Conservation (phyloP, 1,140 invertebrate genomes). For the Neuroterus valhalla region DNA sequence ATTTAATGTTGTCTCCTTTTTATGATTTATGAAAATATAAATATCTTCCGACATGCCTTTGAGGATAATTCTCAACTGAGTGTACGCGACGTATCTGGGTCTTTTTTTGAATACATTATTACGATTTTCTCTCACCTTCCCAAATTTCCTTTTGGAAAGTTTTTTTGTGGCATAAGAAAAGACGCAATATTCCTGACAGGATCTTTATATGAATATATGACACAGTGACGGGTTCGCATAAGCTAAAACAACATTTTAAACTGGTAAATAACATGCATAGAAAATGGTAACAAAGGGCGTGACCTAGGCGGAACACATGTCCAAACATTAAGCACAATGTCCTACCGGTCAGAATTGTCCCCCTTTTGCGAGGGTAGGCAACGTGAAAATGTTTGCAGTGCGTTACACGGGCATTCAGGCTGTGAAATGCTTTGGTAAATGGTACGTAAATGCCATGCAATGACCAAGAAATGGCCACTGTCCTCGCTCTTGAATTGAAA, state of each 20-base stretch:
- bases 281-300: conserved; percentile 74
- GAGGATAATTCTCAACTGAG: no score
- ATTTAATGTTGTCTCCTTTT: no score
- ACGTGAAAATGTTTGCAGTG: conserved; percentile 72
- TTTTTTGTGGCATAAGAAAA: background rate
- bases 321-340: conserved; percentile 74
- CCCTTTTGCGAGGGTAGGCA: conserved; percentile 47
- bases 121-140: no score
- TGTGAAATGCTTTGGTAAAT: conserved; percentile 58
- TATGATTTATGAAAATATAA: no score
- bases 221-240: conserved; percentile 36
- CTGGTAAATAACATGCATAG: conserved; percentile 69
- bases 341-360: conserved; percentile 66
- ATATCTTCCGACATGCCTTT: no score
- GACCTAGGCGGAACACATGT: conserved; percentile 75
- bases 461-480: conserved; percentile 60
- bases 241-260: conserved; percentile 70
- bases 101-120: no score
- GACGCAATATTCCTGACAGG: background rate
- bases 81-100: no score
- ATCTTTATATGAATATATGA: conserved; percentile 25
- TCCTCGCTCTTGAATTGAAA: conserved; percentile 18
- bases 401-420: conserved; percentile 71
- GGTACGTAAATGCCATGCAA: conserved; percentile 64
- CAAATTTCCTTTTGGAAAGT: no score